phyloP scores from a whole-genome alignment of 2,113 vertebrate genomes.

The Lamprotornis superbus region DNA sequence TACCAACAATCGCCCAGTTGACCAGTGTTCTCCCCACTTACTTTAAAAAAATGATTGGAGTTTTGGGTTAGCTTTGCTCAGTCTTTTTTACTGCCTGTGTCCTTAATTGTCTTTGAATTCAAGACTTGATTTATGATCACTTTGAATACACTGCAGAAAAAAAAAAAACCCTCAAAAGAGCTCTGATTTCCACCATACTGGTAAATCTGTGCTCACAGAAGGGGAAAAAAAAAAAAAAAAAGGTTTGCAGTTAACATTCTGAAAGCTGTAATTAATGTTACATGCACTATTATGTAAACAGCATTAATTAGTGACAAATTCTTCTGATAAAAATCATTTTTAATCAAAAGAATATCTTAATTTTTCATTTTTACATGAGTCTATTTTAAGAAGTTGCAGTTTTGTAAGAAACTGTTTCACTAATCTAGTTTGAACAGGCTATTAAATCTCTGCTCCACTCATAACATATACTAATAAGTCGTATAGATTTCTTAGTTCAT shows the following conservation, averaged over 20 bases:
- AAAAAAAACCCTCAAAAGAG: slow-evolving; percentile 71
- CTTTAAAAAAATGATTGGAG: slow-evolving; percentile 78
- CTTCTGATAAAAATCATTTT: slow-evolving; percentile 74
- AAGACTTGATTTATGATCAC: slow-evolving; percentile 75
- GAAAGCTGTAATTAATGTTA: slow-evolving; percentile 78
- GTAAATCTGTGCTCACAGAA: slow-evolving; percentile 70
- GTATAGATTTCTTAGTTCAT: slow-evolving; percentile 81
- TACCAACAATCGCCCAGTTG: slow-evolving; percentile 92
- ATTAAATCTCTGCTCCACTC: slow-evolving; percentile 77
- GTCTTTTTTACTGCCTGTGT: slow-evolving; percentile 70
- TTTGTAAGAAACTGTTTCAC: slow-evolving; percentile 71
- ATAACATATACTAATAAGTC: slow-evolving; percentile 79
- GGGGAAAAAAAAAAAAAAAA: slow-evolving; percentile 11
- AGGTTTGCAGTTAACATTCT: slow-evolving; percentile 72
- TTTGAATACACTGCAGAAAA: slow-evolving; percentile 71
- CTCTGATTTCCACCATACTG: slow-evolving; percentile 74
- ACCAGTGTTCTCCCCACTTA: slow-evolving; percentile 83
- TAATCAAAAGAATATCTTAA: slow-evolving; percentile 67
- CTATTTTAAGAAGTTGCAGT: slow-evolving; percentile 72
- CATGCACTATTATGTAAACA: slow-evolving; percentile 75
- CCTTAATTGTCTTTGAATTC: slow-evolving; percentile 70
- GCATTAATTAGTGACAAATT: slow-evolving; percentile 75
- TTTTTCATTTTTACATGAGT: slow-evolving; percentile 64
- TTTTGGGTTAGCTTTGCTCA: slow-evolving; percentile 69
- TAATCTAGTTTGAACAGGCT: slow-evolving; percentile 80